These are phyloP conservation scores for Esox lucius DNA, from an alignment of 2,797 vertebrate genomes.

Conservation along the genomic window DNA sequence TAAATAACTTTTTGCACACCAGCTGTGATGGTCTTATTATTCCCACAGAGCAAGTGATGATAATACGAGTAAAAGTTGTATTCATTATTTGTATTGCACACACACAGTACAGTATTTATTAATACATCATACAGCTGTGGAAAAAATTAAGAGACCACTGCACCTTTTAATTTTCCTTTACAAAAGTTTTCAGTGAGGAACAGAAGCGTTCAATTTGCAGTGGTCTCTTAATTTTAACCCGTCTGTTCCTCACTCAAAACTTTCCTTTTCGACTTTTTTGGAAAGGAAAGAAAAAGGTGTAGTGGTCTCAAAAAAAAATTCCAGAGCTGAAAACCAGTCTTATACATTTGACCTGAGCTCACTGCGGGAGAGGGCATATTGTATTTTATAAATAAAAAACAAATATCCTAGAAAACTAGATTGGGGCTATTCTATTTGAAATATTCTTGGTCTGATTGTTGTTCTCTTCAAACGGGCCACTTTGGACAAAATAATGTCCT, in stretches of 20 bases:
- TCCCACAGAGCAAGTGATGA: neutral
- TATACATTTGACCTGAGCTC: neutral
- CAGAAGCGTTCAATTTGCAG: too few species aligned
- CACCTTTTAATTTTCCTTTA: too few species aligned
- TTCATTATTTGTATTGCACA: too few species aligned
- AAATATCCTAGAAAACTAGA: neutral
- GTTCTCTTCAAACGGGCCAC: neutral
- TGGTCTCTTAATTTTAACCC: too few species aligned
- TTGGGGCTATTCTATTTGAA: neutral
- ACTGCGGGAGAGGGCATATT: neutral
- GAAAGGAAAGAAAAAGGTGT: too few species aligned
- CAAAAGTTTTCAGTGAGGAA: too few species aligned
- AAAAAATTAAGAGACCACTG: too few species aligned
- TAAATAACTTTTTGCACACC: neutral
- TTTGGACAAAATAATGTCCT: neutral
- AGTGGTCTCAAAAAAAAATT: too few species aligned
- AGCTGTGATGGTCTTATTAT: neutral
- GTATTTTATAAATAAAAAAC: slow-evolving; percentile 6
- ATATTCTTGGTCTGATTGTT: neutral
- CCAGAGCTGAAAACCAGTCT: neutral
- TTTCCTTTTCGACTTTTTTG: too few species aligned
- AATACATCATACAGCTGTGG: too few species aligned
- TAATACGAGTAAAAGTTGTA: neutral
- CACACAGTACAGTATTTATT: neutral
- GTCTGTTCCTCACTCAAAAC: too few species aligned